Evolutionary conservation across 2,113 vertebrate genomes (phyloP).

Genomic region (Corynorhinus townsendii): DNA sequence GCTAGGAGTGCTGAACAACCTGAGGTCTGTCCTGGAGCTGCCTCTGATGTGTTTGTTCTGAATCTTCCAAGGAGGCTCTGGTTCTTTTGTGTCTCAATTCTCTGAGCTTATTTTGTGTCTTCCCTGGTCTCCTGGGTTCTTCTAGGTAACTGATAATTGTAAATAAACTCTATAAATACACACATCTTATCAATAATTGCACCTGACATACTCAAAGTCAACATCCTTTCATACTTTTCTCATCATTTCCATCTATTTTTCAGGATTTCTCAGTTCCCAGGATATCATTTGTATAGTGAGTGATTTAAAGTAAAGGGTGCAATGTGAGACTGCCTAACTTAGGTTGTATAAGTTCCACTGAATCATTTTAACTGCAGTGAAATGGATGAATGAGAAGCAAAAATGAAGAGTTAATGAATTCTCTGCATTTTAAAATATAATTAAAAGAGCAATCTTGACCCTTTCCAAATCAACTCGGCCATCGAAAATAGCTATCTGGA

Average conservation of each 20-base stretch:
- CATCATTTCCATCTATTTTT: neutral
- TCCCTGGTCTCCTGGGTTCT: neutral
- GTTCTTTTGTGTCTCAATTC: neutral
- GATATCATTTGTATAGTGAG: neutral
- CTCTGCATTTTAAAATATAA: neutral
- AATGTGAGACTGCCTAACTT: neutral
- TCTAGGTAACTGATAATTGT: neutral
- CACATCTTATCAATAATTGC: neutral
- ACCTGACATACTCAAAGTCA: neutral
- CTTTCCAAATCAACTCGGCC: neutral
- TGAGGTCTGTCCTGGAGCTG: neutral
- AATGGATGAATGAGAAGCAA: neutral
- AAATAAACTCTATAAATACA: neutral
- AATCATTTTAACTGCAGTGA: neutral
- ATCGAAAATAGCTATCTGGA: neutral
- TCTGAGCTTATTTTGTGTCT: neutral
- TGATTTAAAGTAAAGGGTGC: conserved; percentile 27
- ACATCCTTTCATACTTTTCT: neutral
- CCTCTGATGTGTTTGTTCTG: neutral
- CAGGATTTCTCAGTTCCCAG: neutral
- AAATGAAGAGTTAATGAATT: neutral
- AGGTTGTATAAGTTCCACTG: neutral
- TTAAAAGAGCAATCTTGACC: neutral
- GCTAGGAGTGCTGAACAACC: neutral
- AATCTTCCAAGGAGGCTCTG: neutral